Base-by-base conservation (phyloP, 1,140 invertebrate species). In the Capitella teleta region DNA sequence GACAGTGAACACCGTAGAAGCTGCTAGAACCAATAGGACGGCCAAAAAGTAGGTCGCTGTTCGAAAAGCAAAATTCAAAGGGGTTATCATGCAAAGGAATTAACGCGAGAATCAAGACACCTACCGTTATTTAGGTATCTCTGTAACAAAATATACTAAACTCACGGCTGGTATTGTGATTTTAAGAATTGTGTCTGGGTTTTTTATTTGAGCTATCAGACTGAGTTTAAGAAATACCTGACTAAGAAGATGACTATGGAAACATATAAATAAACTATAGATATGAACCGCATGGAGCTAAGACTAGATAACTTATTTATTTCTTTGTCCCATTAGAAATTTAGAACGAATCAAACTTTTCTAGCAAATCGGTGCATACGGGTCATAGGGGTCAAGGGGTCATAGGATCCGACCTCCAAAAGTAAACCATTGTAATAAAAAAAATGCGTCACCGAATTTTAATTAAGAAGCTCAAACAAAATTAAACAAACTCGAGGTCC, bases 41-140 rank as follows among this genome's bases (percentile, higher is more conserved):
- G 43, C 21, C 43, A 18, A 21, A 28, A 45, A 45, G 43, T 45
- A 45, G 21, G 23, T 21, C 5, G 23, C 43, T 45, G 43, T 10
- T 10, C 10, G 16, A 10, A 25, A 45, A 28, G 19, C 18, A 19
- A 16, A 16, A 45, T 24, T 6, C 23, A 18, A 16, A 45, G 28
- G 19, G 26, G n/a, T 12, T 12, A 19, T 14, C 14, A 21, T 12
- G 19, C 40, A 42, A 12, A n/a, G 40, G 40, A 12, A 34, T 10
- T 19, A 42, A 21, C 12, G 19, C 14, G 40, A 10, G 19, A 42
- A 21, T 10, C 16, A 34, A 16, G 32, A 34, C 16, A 34, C 32
- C 16, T 10, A 16, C 10, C 32, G 32, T 10, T 10, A 16, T 16
- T 34, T 10, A 34, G 16, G 16, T 34, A 34, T 10, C 16, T 42